Percentiles rank a stretch among this genome's conserved stretches.
Evolutionary conservation across 1,140 invertebrate genomes (phyloP).

Genomic region (Sarcophaga peregrina): DNA sequence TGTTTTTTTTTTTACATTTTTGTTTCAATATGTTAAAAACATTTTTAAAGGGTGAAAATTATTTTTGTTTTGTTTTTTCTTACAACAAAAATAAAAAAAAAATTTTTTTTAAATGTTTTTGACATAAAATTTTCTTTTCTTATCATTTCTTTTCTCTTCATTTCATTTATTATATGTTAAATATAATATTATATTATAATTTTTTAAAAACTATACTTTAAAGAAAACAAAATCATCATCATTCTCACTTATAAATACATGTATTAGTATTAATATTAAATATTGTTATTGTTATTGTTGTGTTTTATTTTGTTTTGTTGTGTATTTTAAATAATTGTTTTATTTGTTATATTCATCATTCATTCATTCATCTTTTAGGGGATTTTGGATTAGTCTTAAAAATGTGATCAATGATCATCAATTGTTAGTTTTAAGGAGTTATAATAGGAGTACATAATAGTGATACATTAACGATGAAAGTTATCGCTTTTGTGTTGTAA

Average conservation of each 20-base stretch:
- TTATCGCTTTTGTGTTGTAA: no score
- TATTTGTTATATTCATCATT: no score
- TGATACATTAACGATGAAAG: no score
- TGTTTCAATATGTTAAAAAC: background rate
- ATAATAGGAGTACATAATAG: no score
- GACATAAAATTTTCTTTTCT: background rate
- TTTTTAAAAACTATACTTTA: background rate
- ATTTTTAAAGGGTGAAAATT: background rate
- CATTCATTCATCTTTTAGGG: no score
- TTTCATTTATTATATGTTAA: background rate
- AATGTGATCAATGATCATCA: no score
- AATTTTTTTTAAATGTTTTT: background rate
- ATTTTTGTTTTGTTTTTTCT: background rate
- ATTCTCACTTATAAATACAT: conserved; percentile 5
- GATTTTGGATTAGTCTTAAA: no score
- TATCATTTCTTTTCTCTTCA: background rate
- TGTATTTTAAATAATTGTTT: no score
- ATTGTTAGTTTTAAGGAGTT: no score
- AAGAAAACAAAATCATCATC: background rate
- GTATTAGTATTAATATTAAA: conserved; percentile 12
- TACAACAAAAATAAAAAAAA: background rate
- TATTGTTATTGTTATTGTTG: conserved; percentile 6
- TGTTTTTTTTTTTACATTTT: background rate
- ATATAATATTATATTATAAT: background rate
- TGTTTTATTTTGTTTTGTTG: no score